These are phyloP conservation scores for Pyrochroa serraticornis DNA, from an alignment of 2,888 invertebrate genomes.

Conservation along the genomic window DNA sequence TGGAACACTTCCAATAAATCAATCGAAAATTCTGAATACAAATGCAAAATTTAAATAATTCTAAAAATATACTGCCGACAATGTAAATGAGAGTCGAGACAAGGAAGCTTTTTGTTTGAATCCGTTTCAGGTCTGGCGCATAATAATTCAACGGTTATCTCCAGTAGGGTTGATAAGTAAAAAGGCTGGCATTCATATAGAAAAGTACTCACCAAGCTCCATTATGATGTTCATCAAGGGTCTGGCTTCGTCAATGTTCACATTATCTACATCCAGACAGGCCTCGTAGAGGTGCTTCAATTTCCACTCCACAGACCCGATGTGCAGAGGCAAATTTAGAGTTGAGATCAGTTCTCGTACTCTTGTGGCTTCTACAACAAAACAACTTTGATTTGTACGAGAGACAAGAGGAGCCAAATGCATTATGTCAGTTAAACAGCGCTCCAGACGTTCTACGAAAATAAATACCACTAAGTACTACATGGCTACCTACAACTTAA, in stretches of 20 bases:
- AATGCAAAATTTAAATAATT: too few species aligned
- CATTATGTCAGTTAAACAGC: neutral
- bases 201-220: constrained; percentile 57
- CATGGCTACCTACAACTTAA: neutral
- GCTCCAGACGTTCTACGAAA: neutral
- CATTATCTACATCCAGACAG: constrained; percentile 61
- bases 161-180: too few species aligned
- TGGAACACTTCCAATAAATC: too few species aligned
- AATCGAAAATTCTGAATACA: too few species aligned
- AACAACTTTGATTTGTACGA: neutral
- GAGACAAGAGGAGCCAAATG: neutral
- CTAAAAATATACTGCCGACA: too few species aligned
- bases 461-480: neutral
- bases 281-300: constrained; percentile 65
- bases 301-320: constrained; percentile 62
- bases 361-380: constrained; percentile 57
- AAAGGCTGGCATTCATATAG: neutral
- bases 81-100: too few species aligned
- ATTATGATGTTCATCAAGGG: constrained; percentile 58
- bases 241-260: constrained; percentile 58
- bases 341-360: constrained; percentile 60
- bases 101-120: too few species aligned
- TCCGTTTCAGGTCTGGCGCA: too few species aligned
- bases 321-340: constrained; percentile 56
- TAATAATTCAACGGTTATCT: too few species aligned